Evolutionary conservation across 2,888 invertebrate species (phyloP).

Genomic region (Zhuqinia jingwanae): DNA sequence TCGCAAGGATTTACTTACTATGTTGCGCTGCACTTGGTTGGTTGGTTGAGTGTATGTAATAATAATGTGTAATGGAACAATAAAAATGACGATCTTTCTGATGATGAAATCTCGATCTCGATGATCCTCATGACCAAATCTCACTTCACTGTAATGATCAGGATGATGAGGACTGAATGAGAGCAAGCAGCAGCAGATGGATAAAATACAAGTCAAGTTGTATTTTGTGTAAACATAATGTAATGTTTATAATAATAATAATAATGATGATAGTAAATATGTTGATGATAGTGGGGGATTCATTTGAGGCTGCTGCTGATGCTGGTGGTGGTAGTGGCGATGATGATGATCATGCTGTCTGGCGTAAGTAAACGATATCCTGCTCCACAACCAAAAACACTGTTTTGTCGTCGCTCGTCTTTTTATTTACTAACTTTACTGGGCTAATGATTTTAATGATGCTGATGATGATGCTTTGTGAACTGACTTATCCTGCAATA

Average conservation of each 20-base stretch:
- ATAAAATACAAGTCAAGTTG: not conserved
- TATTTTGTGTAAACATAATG: too few species aligned
- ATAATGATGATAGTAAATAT: not conserved
- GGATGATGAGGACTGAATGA: slow-evolving; percentile 3
- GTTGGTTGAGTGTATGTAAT: not conserved
- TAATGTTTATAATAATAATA: not conserved
- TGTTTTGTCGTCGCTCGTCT: not conserved
- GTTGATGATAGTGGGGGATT: not conserved
- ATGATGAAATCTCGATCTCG: not conserved
- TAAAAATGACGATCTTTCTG: slow-evolving; percentile 2
- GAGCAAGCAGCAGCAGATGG: not conserved
- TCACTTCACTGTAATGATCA: not conserved
- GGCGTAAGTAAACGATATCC: slow-evolving; percentile 16
- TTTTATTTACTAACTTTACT: slow-evolving; percentile 25
- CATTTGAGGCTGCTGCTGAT: too few species aligned
- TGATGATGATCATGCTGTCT: slow-evolving; percentile 22
- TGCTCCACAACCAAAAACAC: slow-evolving; percentile 24
- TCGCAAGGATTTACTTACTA: too few species aligned
- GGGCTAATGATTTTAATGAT: not conserved
- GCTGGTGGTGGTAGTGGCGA: too few species aligned
- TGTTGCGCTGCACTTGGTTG: not conserved
- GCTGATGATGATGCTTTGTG: not conserved
- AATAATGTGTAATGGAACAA: slow-evolving; percentile 16
- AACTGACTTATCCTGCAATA: slow-evolving; percentile 27
- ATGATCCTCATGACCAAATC: too few species aligned